Evolutionary conservation across 2,888 invertebrate genomes (phyloP), one percentile per base, ranked within the genome.

Genomic region (Noctua janthina): DNA sequence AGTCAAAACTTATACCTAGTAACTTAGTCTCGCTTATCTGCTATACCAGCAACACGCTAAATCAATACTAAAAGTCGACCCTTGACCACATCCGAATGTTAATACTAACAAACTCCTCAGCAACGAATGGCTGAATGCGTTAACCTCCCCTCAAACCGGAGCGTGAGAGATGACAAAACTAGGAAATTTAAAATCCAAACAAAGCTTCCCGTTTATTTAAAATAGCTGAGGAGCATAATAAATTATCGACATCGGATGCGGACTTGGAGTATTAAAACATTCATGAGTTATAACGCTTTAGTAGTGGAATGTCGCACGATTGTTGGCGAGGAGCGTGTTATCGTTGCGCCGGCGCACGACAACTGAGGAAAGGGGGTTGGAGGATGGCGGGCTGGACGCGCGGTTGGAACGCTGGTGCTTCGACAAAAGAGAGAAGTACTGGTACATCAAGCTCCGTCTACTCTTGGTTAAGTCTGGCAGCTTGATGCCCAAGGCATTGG

Each of bases 241-340:
- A 90, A 90, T 90, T 84, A 89, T 89, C 87, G 82, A 78, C 83
- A 87, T 88, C 87, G 88, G 87, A 87, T 90, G 90, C 91, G 79
- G 83, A 86, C 86, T 81, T 79, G 79, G 80, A 84, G 88, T 90
- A 90, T 94, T 92, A 91, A 91, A 92, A 93, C 92, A 92, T 92
- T 92, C 92, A 91, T 93, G 93, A 93, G 92, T 92, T 93, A 92
- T 91, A 92, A 89, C 91, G 90, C 90, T 91, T 90, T 87, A 86
- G 87, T 78, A 76, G 84, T 74, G 83, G 90, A 90, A 90, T 91
- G 93, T 92, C 87, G 87, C 91, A 91, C 91, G 91, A 91, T 89
- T 91, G 88, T 90, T 88, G 90, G 81, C 91, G 88, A 74, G 79
- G 84, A 87, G 83, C 85, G 87, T 90, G 90, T 89, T 90, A 90